Base-by-base conservation (phyloP, 2,797 vertebrate genomes). In the Fringilla coelebs region DNA sequence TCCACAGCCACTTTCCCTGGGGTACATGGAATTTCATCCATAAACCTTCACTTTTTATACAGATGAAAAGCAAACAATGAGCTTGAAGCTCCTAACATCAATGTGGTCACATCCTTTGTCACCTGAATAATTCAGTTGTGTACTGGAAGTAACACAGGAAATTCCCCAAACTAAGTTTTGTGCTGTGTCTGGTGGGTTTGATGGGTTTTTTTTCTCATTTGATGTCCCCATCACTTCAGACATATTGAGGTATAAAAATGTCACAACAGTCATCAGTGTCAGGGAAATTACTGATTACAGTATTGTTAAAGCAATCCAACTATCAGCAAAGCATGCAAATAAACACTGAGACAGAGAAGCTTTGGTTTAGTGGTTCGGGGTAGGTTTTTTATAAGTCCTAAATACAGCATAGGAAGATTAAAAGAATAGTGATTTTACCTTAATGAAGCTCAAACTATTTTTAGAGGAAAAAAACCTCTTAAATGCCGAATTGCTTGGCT, bases 391-490 rank as follows among this genome's bases (percentile, higher is more conserved):
- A 0, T 3, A 62, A 88, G 61, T 57, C 82, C 65, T 86, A 66
- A 90, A 87, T 83, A 41, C 80, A 93, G 76, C 87, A 58, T 34
- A 63, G 52, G 52, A 89, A 86, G 83, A 94, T 93, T 76, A 94
- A 96, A 96, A 94, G 63, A 92, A 67, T 22, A 45, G 58, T 78
- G 87, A 61, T 74, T 95, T 93, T 75, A 90, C 71, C 49, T 55
- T 88, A 89, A 94, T 61, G 84, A 97, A 94, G 81, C 84, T 46
- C 32, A 26, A 81, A 43, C 49, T 96, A 90, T 93, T 94, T 95
- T 95, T 94, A 91, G 85, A 92, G 32, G 24, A 51, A 85, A 87
- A 91, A 93, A 79, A 9, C 10, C 51, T 80, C 90, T 76, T 54
- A 90, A 94, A 92, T 68, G 38, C 41, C 86, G 46, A 87, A 90